Base-by-base conservation (phyloP, 2,797 vertebrate species). In the Denticeps clupeoides region DNA sequence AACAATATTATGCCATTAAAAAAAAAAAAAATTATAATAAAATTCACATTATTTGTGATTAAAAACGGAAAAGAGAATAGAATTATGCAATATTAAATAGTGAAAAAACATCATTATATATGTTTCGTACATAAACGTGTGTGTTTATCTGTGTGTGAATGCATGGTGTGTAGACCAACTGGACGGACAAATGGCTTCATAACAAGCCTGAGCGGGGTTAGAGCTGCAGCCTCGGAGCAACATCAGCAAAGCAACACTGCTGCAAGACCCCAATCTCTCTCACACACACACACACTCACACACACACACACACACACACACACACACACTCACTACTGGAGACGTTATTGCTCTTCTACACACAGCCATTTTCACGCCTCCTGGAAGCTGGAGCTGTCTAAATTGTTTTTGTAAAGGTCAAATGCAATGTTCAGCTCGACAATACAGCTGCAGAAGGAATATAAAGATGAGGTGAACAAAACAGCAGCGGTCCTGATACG, bases 391-490 rank as follows among this genome's bases (percentile, higher is more conserved):
- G 44, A 45, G 26, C 45, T 44, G 42, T 47, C 41, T 55, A 66
- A 63, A 63, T 60, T 63, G 60, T 57, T 60, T 66, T 63, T 47
- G 47, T 51, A 66, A 66, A 66, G 60, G 64, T 66, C 60, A 66
- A 44, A 51, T 28, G 46, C 51, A 60, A 58, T 63, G 55, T 60
- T 63, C 45, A 49, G 51, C 52, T 60, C 23, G 23, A 47, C 10
- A 49, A 47, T 51, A 44, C 44, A 41, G n/a, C 41, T 43, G 50
- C 35, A 37, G 16, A 58, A 62, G 47, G 41, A 31, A 48, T 5
- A 22, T 25, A 33, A 46, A 45, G 37, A 59, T 19, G 9, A 27
- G 3, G 18, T 10, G 18, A 19, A 37, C 37, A 31, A n/a, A 31
- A 27, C 10, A 9, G 10, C 3, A 6, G 31, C 15, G 6, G 13